phyloP scores from a whole-genome alignment of 2,113 vertebrate species.

The Dipodomys stephensi region DNA sequence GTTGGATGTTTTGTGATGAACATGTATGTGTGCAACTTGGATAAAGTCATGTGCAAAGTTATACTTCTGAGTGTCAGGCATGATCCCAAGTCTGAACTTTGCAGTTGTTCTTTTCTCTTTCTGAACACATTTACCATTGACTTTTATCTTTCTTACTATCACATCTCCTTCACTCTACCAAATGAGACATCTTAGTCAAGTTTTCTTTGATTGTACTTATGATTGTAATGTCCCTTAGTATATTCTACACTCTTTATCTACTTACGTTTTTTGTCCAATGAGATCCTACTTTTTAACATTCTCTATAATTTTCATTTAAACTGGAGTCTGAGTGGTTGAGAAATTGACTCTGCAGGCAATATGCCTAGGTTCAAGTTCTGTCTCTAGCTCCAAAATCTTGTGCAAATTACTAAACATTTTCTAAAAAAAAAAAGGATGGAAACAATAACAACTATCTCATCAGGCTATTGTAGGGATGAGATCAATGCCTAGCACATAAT shows the following conservation, averaged over 20 bases:
- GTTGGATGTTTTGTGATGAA: not conserved
- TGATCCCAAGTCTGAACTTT: not conserved
- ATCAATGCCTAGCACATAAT: not conserved
- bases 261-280: not conserved
- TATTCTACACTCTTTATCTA: not conserved
- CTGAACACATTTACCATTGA: not conserved
- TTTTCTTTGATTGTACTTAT: not conserved
- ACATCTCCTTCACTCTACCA: not conserved
- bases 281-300: not conserved
- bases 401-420: constrained; percentile 2
- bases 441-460: constrained; percentile 48
- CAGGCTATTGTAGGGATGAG: not conserved
- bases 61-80: not conserved
- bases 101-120: not conserved
- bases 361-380: not conserved
- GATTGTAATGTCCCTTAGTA: not conserved
- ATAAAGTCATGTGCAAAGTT: not conserved
- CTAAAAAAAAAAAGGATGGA: not conserved
- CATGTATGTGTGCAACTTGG: not conserved
- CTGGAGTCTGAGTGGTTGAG: not conserved
- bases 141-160: not conserved
- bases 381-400: constrained; percentile 14
- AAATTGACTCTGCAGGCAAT: not conserved
- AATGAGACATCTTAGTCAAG: not conserved
- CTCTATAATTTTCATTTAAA: not conserved